A percentile compares a stretch with the other conserved stretches of the same genome.
Conservation (phyloP, 53 echinoderm and acorn worm genomes). For the Paelopatides confundens region DNA sequence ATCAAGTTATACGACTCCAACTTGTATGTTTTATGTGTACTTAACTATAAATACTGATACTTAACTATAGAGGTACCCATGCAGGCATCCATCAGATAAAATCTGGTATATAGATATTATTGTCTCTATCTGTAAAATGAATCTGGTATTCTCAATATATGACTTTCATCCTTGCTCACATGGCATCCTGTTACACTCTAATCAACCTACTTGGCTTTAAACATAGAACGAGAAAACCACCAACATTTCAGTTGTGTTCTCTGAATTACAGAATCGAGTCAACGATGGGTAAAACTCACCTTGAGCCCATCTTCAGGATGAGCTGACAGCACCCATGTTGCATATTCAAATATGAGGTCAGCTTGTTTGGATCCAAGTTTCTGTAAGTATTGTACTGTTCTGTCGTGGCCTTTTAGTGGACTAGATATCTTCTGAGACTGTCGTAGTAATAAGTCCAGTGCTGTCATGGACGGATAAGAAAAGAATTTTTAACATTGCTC, state of each 20-base stretch:
- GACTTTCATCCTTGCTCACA: too few relatives aligned
- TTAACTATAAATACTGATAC: too few relatives aligned
- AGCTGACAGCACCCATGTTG: conserved; percentile 90
- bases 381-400: conserved; percentile 90
- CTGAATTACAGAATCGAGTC: background rate
- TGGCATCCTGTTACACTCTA: too few relatives aligned
- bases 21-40: too few relatives aligned
- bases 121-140: too few relatives aligned
- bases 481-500: background rate
- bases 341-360: conserved; percentile 85
- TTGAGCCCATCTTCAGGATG: conserved; percentile 98
- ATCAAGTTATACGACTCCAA: too few relatives aligned
- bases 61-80: too few relatives aligned
- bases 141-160: too few relatives aligned
- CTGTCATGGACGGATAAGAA: conserved; percentile 35
- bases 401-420: conserved; percentile 90
- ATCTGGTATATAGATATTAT: too few relatives aligned
- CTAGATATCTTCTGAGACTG: conserved; percentile 93
- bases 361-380: conserved; percentile 80
- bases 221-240: background rate
- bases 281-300: conserved; percentile 61
- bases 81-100: too few relatives aligned
- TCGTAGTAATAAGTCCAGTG: conserved; percentile 85
- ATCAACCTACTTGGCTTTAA: background rate
- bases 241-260: too few relatives aligned